A percentile compares a stretch with the other conserved stretches of the same genome.
phyloP scores from a whole-genome alignment of 2,113 vertebrate species.

The Cryptomyrus ogoouensis region DNA sequence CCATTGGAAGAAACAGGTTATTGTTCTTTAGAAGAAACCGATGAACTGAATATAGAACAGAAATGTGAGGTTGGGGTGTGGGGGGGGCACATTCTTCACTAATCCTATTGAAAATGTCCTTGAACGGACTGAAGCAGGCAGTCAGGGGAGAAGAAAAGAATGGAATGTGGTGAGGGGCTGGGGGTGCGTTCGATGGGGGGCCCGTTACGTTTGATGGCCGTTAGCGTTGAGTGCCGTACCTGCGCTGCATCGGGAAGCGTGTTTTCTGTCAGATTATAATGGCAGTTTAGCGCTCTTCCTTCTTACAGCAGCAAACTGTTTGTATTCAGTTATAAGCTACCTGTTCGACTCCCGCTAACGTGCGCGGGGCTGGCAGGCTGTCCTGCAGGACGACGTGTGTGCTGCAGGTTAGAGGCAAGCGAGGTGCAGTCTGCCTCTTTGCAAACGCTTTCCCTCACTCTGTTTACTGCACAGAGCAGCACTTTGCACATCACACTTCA shows the following conservation, averaged over 20 bases:
- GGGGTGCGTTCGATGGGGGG: background rate
- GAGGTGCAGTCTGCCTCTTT: background rate
- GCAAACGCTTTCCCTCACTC: background rate
- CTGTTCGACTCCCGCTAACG: background rate
- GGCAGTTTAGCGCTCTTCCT: background rate
- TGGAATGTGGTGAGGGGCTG: slow-evolving; percentile 61
- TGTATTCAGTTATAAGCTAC: background rate
- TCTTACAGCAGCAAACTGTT: background rate
- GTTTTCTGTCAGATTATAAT: background rate
- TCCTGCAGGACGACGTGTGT: background rate
- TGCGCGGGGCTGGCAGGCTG: background rate
- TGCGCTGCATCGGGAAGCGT: background rate
- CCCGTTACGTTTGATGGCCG: background rate
- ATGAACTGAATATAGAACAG: slow-evolving; percentile 7
- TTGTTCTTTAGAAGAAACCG: background rate
- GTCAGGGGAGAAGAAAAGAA: slow-evolving; percentile 52
- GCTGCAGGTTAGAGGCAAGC: background rate
- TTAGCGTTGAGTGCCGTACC: background rate
- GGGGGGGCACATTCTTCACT: slow-evolving; percentile 58
- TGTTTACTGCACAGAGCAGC: background rate
- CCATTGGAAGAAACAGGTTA: slow-evolving; percentile 66
- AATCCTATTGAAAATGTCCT: slow-evolving; percentile 68
- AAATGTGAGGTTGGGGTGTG: slow-evolving; percentile 18
- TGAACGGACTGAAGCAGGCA: slow-evolving; percentile 61
- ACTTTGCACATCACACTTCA: background rate